Evolutionary conservation across 2,888 invertebrate species (phyloP).

Genomic region (Calameuta filiformis): DNA sequence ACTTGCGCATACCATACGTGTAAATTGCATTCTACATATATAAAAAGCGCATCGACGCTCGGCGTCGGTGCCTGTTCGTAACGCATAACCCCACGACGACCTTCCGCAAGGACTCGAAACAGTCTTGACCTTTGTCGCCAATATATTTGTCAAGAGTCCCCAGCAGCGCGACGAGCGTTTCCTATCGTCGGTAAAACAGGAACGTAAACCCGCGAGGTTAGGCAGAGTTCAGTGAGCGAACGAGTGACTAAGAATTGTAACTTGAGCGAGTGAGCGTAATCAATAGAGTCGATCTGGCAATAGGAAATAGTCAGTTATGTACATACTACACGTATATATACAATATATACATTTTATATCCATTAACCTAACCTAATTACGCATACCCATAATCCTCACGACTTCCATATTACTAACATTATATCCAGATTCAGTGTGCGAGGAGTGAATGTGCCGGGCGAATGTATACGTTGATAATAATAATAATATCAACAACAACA

Average conservation of each 20-base stretch:
- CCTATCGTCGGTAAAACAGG: not conserved
- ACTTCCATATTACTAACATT: not conserved
- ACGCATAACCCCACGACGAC: conserved; percentile 7
- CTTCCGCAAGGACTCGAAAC: conserved; percentile 34
- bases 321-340: not conserved
- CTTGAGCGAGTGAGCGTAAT: no score
- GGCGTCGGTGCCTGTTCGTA: no score
- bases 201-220: not conserved
- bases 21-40: no score
- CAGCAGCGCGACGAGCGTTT: not conserved
- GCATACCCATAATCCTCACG: no score
- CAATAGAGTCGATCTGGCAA: no score
- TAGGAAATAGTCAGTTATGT: not conserved
- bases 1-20: no score
- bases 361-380: no score
- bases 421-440: not conserved
- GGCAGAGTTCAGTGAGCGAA: no score
- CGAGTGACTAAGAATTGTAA: no score
- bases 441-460: conserved; percentile 11
- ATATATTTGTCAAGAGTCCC: conserved; percentile 1
- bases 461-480: conserved; percentile 5
- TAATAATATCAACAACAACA: no score
- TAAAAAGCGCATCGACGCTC: no score
- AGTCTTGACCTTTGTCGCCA: conserved; percentile 35
- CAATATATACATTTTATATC: not conserved